These are phyloP conservation scores for Halcyon chelicuti DNA, from an alignment of 2,797 vertebrate species.

Conservation along the genomic window DNA sequence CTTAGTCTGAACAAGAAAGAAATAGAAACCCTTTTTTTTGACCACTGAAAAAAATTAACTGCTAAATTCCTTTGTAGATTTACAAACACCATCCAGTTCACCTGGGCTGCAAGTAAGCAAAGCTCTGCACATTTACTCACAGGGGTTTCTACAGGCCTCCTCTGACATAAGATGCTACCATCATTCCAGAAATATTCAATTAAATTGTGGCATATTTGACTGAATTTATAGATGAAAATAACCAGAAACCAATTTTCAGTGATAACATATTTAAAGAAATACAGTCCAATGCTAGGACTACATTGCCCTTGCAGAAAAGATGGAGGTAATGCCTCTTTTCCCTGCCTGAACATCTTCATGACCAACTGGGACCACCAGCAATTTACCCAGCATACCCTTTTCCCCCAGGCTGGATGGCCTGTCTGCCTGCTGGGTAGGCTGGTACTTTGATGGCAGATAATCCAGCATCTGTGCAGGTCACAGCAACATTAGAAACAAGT, in stretches of 20 bases:
- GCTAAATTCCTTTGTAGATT: neutral
- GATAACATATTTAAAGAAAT: neutral
- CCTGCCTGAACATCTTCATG: accelerated
- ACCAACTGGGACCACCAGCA: neutral
- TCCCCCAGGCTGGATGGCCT: neutral
- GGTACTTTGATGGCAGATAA: neutral
- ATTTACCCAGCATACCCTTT: neutral
- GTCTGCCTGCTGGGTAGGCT: neutral
- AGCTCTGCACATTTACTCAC: neutral
- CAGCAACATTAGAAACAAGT: neutral
- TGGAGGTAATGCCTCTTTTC: neutral
- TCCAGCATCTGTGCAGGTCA: neutral
- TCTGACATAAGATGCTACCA: neutral
- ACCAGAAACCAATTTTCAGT: neutral
- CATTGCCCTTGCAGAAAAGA: neutral
- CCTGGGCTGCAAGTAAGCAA: neutral
- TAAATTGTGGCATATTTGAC: neutral
- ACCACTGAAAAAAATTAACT: neutral
- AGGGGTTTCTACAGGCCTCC: neutral
- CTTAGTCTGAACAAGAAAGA: neutral
- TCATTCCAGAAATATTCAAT: neutral
- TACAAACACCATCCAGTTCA: neutral
- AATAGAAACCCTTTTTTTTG: neutral
- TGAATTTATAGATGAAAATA: neutral
- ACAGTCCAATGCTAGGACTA: neutral